Evolutionary conservation across 2,113 vertebrate genomes (phyloP).

Genomic region (Verasper variegatus): DNA sequence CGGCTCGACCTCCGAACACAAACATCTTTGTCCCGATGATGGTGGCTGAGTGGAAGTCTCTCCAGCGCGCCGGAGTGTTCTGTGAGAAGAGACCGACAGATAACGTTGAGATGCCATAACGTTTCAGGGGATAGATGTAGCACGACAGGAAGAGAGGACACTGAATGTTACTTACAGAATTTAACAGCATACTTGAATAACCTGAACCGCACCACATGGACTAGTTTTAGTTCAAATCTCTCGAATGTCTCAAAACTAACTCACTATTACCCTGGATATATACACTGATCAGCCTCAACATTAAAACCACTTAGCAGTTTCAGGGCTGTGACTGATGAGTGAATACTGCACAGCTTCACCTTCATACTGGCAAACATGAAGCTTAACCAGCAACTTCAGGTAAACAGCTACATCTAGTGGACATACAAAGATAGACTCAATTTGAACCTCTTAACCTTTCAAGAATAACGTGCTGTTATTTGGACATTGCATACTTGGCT

Average conservation of each 20-base stretch:
- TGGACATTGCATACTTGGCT: background rate
- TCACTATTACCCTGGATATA: background rate
- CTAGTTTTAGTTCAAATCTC: background rate
- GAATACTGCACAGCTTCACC: background rate
- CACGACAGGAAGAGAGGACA: background rate
- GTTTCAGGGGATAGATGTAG: background rate
- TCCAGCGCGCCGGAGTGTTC: constrained; percentile 95
- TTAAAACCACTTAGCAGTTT: background rate
- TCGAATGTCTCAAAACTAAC: background rate
- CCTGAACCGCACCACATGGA: background rate
- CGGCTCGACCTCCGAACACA: constrained; percentile 95
- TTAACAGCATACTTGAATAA: background rate
- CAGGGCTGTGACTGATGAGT: background rate
- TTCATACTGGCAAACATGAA: background rate
- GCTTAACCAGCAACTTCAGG: background rate
- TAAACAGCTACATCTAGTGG: constrained; percentile 64
- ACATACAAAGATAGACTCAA: background rate
- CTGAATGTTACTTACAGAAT: background rate
- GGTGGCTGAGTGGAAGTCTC: constrained; percentile 98
- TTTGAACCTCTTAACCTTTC: background rate
- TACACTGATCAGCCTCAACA: background rate
- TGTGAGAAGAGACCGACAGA: constrained; percentile 54
- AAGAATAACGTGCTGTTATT: background rate
- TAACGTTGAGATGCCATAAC: background rate
- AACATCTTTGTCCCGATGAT: constrained; percentile 96